These are phyloP conservation scores for Tiliqua scincoides DNA, from an alignment of 2,113 vertebrate genomes.

Conservation along the genomic window DNA sequence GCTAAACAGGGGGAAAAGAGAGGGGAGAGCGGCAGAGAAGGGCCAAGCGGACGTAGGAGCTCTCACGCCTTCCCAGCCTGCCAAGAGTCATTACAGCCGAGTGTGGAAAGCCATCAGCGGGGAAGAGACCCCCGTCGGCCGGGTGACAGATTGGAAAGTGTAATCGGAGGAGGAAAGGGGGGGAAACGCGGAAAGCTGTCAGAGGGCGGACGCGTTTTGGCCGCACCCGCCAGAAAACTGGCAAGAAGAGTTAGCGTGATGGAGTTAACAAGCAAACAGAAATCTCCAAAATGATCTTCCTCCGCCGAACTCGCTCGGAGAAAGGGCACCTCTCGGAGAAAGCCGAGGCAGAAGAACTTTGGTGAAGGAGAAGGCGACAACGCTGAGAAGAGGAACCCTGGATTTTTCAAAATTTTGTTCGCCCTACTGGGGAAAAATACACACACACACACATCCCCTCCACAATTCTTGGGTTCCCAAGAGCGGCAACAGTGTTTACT, in stretches of 20 bases:
- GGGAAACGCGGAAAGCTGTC: slow-evolving; percentile 85
- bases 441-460: not conserved
- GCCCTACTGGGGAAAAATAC: too few relatives aligned
- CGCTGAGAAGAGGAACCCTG: not conserved
- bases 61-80: slow-evolving; percentile 84
- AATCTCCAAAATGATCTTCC: slow-evolving; percentile 77
- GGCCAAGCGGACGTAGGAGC: slow-evolving; percentile 75
- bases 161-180: slow-evolving; percentile 90
- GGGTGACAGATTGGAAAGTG: slow-evolving; percentile 98
- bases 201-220: slow-evolving; percentile 86
- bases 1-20: slow-evolving; percentile 78
- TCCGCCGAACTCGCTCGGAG: slow-evolving; percentile 62
- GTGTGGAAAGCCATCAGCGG: slow-evolving; percentile 95
- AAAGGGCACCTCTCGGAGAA: slow-evolving; percentile 66
- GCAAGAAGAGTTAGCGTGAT: slow-evolving; percentile 85
- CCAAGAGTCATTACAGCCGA: slow-evolving; percentile 98
- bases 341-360: slow-evolving; percentile 24
- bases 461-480: too few relatives aligned
- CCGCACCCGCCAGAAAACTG: slow-evolving; percentile 93
- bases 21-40: slow-evolving; percentile 60
- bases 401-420: too few relatives aligned
- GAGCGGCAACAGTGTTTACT: not conserved
- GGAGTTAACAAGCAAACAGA: slow-evolving; percentile 79
- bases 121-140: slow-evolving; percentile 91
- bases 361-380: slow-evolving; percentile 59